Conservation (phyloP, 2,888 invertebrate genomes). For the Formica aserva region DNA sequence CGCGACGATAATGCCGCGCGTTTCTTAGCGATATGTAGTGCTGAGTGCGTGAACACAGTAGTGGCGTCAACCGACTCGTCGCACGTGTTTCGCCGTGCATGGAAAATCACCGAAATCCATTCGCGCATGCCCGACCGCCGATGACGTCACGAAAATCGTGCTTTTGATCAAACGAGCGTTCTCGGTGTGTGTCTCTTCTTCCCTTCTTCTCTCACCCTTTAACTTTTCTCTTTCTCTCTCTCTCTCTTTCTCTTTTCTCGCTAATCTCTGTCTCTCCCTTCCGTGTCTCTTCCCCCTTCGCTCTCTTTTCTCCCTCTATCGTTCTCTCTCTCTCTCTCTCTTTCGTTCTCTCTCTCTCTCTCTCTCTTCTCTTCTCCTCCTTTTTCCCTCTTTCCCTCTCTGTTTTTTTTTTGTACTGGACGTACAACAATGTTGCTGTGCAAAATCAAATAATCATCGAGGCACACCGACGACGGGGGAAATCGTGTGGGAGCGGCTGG, state of each 20-base stretch:
- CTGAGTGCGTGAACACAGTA: conserved; percentile 55
- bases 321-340: conserved; percentile 29
- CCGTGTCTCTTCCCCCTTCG: not conserved
- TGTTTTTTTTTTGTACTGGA: conserved; percentile 61
- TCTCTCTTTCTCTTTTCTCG: not conserved
- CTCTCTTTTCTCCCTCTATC: not conserved
- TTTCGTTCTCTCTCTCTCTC: conserved; percentile 25
- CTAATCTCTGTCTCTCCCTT: not conserved
- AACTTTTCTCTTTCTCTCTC: not conserved
- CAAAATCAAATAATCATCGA: conserved; percentile 78
- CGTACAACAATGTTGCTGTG: conserved; percentile 77
- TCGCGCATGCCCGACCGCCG: conserved; percentile 84
- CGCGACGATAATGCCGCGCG: conserved; percentile 77
- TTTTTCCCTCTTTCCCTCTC: conserved; percentile 10
- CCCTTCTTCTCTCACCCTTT: conserved; percentile 7
- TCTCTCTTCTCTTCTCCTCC: conserved; percentile 9
- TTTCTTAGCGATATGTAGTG: conserved; percentile 77
- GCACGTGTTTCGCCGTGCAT: conserved; percentile 81
- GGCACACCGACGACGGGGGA: conserved; percentile 66
- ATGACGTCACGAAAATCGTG: conserved; percentile 85
- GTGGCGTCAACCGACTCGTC: conserved; percentile 69
- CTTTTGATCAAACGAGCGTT: conserved; percentile 81
- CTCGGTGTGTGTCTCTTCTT: conserved; percentile 41
- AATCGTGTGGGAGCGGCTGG: conserved; percentile 67
- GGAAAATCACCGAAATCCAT: conserved; percentile 85